These are phyloP conservation scores for Chamaea fasciata DNA, from an alignment of 2,113 vertebrate genomes.

Conservation along the genomic window DNA sequence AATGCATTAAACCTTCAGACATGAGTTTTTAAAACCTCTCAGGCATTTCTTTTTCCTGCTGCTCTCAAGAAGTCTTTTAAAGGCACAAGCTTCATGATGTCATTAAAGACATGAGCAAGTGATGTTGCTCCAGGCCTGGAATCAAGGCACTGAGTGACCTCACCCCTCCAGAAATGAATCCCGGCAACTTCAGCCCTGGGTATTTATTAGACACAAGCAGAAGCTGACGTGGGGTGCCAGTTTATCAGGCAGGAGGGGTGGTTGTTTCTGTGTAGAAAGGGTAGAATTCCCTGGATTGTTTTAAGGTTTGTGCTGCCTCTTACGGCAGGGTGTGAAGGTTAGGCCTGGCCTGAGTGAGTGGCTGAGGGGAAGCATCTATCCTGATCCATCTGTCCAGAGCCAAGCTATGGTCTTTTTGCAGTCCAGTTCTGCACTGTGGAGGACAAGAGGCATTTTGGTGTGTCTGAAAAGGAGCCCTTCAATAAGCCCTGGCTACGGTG, in stretches of 20 bases:
- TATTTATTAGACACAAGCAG: neutral
- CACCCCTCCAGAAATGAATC: neutral
- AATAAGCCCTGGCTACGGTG: neutral
- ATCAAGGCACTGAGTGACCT: neutral
- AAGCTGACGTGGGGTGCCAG: neutral
- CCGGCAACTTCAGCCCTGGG: neutral
- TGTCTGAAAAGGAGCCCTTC: neutral
- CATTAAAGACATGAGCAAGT: neutral
- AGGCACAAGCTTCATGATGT: neutral
- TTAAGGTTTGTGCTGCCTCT: neutral
- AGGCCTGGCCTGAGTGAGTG: neutral
- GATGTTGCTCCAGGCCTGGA: neutral
- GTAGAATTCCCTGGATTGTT: neutral
- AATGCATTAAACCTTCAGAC: constrained; percentile 8
- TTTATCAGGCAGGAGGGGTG: neutral
- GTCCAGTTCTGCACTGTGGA: accelerated
- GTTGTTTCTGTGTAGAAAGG: neutral
- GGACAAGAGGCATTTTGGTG: neutral
- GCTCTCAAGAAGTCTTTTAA: constrained; percentile 4
- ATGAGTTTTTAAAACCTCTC: neutral
- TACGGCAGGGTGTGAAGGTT: neutral
- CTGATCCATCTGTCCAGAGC: neutral
- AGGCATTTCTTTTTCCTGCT: neutral
- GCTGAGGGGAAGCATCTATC: neutral
- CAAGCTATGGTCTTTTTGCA: neutral